Base-by-base conservation (phyloP, 92 coral and sea anemone species). In the Parazoanthus darwini region DNA sequence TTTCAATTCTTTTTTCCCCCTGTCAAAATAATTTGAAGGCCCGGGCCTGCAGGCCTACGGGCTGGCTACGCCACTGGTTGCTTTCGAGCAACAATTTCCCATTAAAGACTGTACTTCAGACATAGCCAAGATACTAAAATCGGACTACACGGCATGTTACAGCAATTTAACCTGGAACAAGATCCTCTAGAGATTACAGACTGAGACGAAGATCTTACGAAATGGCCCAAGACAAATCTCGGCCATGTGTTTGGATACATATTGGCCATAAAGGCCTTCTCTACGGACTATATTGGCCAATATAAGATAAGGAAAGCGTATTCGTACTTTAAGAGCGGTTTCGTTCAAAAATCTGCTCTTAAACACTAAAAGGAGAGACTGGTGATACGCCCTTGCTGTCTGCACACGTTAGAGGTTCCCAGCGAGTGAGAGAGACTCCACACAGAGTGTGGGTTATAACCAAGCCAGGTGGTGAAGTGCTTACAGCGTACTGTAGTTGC, bases 401-500 rank as follows among this genome's bases (percentile, higher is more conserved):
- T 89, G 75, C 54, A 29, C 22, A 75, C 43, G 86, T 79, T 36
- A 88, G 85, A 7, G 67, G 86, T 42, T 79, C 86, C 9, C 90
- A 79, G 65, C 23, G 86, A 23, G 76, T 86, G 72, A 86, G 43
- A 79, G 46, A 65, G 36, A 54, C 8, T 58, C 82, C 71, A 63
- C 74, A 86, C 81, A 86, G 54, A 25, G 82, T 74, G 67, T 51
- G 72, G 38, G 4, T 39, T 39, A 39, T 39, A 39, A 39, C 42
- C 42, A 39, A 39, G 42, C 42, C 42, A 39, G 42, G 42, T 4
- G 42, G 42, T 2, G 42, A 39, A 39, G 42, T 39, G 42, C 42
- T 39, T 39, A 39, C 42, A 39, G 92, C 88, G 38, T 89, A 89
- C 92, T 90, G 90, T 86, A 79, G 86, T 63, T 86, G 92, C 67